Conservation (phyloP, 53 echinoderm and acorn worm genomes). For the Zoroaster sp. region DNA sequence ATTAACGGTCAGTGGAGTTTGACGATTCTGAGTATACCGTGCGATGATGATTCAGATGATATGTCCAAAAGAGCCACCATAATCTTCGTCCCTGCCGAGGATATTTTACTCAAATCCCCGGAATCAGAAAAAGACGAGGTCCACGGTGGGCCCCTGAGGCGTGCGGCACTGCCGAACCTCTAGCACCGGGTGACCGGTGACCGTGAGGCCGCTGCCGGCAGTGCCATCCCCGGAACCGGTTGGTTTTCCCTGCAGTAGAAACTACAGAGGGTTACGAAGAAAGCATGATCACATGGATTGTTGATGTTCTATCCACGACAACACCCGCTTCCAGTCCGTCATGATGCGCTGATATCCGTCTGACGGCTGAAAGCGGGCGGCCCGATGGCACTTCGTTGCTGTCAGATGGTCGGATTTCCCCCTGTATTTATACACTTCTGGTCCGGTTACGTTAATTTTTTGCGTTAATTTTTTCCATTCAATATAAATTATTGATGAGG, state of each 20-base stretch:
- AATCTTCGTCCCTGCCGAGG: constrained; percentile 47
- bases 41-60: not conserved
- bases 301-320: constrained; percentile 64
- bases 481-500: too few relatives aligned
- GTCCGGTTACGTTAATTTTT: too few relatives aligned
- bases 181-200: constrained; percentile 72
- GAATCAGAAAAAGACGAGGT: constrained; percentile 48
- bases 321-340: constrained; percentile 73
- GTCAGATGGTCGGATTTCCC: not conserved
- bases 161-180: constrained; percentile 69
- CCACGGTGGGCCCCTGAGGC: constrained; percentile 65
- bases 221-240: constrained; percentile 35
- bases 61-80: constrained; percentile 34
- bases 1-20: too few relatives aligned
- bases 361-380: not conserved
- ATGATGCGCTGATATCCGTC: constrained; percentile 11
- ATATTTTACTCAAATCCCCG: constrained; percentile 29
- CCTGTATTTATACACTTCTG: not conserved
- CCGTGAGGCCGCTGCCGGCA: constrained; percentile 85
- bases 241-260: constrained; percentile 49
- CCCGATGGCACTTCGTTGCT: not conserved
- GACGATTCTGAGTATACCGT: too few relatives aligned
- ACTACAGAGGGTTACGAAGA: constrained; percentile 68
- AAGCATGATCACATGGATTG: constrained; percentile 29
- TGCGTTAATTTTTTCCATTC: too few relatives aligned